phyloP scores from a whole-genome alignment of 2,888 invertebrate species.

The Busseola fusca region DNA sequence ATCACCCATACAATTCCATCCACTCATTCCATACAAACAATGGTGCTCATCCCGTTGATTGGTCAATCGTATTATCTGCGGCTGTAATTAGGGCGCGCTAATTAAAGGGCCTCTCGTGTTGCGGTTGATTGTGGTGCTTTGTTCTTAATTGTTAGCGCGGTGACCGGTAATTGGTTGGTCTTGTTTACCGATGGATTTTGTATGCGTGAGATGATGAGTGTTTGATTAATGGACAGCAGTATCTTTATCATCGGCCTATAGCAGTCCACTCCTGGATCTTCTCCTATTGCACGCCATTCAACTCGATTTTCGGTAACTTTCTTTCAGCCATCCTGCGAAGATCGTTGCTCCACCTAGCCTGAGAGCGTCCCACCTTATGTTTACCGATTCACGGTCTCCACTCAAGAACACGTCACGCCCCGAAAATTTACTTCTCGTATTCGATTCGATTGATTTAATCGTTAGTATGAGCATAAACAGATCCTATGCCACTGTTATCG shows the following conservation, averaged over 20 bases:
- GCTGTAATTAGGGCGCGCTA: constrained; percentile 39
- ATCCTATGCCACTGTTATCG: neutral
- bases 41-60: constrained; percentile 30
- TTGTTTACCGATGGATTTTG: neutral
- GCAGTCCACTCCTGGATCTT: too few species aligned
- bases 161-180: constrained; percentile 4
- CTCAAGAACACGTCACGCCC: too few species aligned
- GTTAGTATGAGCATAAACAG: neutral
- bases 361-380: too few species aligned
- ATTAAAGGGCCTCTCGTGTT: constrained; percentile 37
- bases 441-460: too few species aligned
- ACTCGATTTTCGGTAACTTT: too few species aligned
- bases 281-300: too few species aligned
- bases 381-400: too few species aligned
- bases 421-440: too few species aligned
- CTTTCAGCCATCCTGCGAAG: too few species aligned
- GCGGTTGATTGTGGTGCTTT: constrained; percentile 1
- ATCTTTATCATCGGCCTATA: too few species aligned
- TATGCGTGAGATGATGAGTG: neutral
- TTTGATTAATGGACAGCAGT: neutral
- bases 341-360: too few species aligned
- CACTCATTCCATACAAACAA: constrained; percentile 14
- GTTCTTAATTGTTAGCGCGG: constrained; percentile 4
- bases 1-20: constrained; percentile 1
- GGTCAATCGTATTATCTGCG: constrained; percentile 45